A percentile compares a stretch with the other conserved stretches of the same genome.
These are phyloP conservation scores for Maniola jurtina DNA, from an alignment of 1,140 invertebrate species.

Conservation along the genomic window DNA sequence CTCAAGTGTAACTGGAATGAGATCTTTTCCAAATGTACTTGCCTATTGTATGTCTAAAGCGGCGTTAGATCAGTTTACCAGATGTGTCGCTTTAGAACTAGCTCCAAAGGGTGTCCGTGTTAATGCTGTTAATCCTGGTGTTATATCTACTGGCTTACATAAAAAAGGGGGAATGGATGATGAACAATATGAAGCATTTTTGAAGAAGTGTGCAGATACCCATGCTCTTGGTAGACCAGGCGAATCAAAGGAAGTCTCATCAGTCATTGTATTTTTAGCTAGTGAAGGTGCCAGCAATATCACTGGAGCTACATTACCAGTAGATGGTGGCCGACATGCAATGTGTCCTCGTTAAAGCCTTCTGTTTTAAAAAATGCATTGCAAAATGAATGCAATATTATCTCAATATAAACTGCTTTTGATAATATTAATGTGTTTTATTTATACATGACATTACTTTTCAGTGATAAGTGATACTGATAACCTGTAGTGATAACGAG, in stretches of 20 bases:
- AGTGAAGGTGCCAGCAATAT: conserved; percentile 87
- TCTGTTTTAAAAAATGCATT: background rate
- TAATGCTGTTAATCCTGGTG: conserved; percentile 89
- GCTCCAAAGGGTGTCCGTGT: conserved; percentile 86
- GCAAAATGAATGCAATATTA: no score
- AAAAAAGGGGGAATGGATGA: conserved; percentile 84
- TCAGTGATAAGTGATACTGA: no score
- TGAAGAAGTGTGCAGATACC: conserved; percentile 85
- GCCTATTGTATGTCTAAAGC: conserved; percentile 91
- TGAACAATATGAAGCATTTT: conserved; percentile 83
- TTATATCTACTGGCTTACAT: conserved; percentile 87
- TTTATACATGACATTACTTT: no score
- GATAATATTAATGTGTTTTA: no score
- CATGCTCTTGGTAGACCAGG: conserved; percentile 89
- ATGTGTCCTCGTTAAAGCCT: conserved; percentile 56
- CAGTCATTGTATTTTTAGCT: conserved; percentile 88
- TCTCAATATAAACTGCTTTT: no score
- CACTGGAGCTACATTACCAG: conserved; percentile 86
- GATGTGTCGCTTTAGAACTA: conserved; percentile 84
- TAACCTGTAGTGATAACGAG: no score
- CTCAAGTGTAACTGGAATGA: conserved; percentile 87
- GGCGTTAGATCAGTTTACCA: conserved; percentile 90
- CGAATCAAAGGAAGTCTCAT: conserved; percentile 85
- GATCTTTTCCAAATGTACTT: conserved; percentile 83
- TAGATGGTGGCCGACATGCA: conserved; percentile 84